Base-by-base conservation (phyloP, 2,797 vertebrate genomes). In the Karalla daura region DNA sequence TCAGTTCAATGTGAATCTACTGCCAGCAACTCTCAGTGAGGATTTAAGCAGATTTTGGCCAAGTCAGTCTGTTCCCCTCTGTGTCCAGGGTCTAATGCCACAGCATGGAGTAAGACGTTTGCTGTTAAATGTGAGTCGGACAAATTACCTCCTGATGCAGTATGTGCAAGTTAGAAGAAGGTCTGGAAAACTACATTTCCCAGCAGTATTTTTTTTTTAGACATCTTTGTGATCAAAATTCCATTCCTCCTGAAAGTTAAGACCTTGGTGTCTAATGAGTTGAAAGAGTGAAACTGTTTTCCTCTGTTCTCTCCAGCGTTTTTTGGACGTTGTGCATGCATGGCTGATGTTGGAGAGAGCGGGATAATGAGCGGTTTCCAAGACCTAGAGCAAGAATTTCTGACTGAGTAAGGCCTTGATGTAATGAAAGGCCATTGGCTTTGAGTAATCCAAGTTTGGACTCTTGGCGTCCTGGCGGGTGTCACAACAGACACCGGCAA, bases 361-460 rank as follows among this genome's bases (percentile, higher is more conserved):
- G 7, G 63, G 76, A 77, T 88, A 88, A 90, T 88, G 73, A 90
- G 86, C 33, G 13, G 61, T 82, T 83, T 77, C 74, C 53, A 51
- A 64, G 70, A 68, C 78, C 63, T 47, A 17, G 59, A 77, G 83
- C 74, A 69, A 36, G 74, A 84, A 84, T 80, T 81, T 76, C 55
- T 72, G 47, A 78, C 71, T 68, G 74, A 74, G 61, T 59, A 44
- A 69, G 70, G 67, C 70, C 77, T 74, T 77, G 67, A 78, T 79
- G 35, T 67, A 78, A 88, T 82, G 78, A 89, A 89, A 89, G 80
- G 71, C 74, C 87, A 70, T 47, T 69, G 80, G 73, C 78, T 83
- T 80, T 66, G 76, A 86, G 74, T 81, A 85, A 86, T 88, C 85
- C 25, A 0, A 56, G 66, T 89, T 80, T 88, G 74, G 82, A 80